phyloP scores from a whole-genome alignment of 2,797 vertebrate species.

The Labeo calbasu region DNA sequence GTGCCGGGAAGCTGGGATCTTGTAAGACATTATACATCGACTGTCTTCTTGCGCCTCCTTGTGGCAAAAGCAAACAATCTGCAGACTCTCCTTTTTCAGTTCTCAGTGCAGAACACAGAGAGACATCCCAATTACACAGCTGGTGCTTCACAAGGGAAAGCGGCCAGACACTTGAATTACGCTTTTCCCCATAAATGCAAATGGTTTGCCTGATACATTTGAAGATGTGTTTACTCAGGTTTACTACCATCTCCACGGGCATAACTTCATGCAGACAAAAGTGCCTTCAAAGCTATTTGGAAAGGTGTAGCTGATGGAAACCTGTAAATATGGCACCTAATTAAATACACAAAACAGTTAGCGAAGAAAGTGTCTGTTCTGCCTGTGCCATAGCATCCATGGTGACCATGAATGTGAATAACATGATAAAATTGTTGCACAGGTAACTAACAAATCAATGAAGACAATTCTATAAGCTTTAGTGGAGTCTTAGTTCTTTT shows the following conservation, averaged over 20 bases:
- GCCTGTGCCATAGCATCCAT: background rate
- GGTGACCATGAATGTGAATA: slow-evolving; percentile 41
- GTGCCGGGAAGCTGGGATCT: slow-evolving; percentile 87
- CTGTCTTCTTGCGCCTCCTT: slow-evolving; percentile 37
- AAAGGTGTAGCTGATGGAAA: background rate
- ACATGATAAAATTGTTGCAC: background rate
- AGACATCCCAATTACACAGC: slow-evolving; percentile 6
- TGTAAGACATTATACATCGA: slow-evolving; percentile 59
- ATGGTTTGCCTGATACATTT: slow-evolving; percentile 23
- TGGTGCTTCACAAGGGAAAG: slow-evolving; percentile 46
- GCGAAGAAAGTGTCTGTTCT: background rate
- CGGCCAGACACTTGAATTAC: slow-evolving; percentile 21
- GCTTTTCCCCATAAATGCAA: background rate
- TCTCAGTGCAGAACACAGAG: slow-evolving; percentile 34
- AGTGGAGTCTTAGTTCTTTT: slow-evolving; percentile 10
- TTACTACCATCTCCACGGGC: slow-evolving; percentile 12
- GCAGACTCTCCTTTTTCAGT: slow-evolving; percentile 18
- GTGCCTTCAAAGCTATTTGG: background rate
- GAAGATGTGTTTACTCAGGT: slow-evolving; percentile 48
- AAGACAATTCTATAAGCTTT: slow-evolving; percentile 9
- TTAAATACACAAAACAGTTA: background rate
- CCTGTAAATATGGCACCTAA: background rate
- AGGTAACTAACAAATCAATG: background rate
- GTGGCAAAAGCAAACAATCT: slow-evolving; percentile 43
- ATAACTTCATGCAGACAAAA: background rate